phyloP scores from a whole-genome alignment of 2,113 vertebrate genomes.

The Cygnus atratus region DNA sequence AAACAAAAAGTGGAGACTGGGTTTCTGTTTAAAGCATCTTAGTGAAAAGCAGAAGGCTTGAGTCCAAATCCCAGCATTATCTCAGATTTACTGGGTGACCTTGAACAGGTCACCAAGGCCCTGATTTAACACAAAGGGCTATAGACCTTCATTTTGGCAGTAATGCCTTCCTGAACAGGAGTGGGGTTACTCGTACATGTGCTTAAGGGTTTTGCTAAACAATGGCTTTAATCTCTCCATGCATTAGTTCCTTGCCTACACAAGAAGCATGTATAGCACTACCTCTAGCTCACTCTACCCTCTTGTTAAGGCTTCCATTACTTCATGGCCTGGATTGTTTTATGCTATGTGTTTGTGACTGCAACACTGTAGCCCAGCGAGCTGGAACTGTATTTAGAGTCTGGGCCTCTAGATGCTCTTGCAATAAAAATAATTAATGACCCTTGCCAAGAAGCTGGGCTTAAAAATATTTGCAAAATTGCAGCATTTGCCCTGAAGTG shows the following conservation, averaged over 20 bases:
- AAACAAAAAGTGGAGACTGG: background rate
- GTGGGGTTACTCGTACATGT: background rate
- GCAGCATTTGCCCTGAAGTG: background rate
- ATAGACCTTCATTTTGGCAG: background rate
- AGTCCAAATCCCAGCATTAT: slow-evolving; percentile 13
- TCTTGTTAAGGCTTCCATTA: background rate
- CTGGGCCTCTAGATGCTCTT: background rate
- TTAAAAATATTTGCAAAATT: background rate
- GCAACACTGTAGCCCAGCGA: background rate
- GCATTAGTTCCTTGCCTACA: background rate
- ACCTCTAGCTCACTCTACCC: background rate
- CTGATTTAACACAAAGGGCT: background rate
- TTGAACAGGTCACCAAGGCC: background rate
- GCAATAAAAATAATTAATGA: background rate
- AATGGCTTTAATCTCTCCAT: background rate
- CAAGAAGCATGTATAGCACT: background rate
- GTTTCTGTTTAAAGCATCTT: background rate
- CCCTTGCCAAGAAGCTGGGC: background rate
- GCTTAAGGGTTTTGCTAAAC: slow-evolving; percentile 25
- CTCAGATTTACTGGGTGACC: slow-evolving; percentile 27
- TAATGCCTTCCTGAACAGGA: background rate
- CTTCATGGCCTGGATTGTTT: background rate
- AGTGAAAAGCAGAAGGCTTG: background rate
- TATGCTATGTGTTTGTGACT: background rate
- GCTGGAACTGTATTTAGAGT: background rate